phyloP scores from a whole-genome alignment of 2,888 invertebrate genomes.

The Drosophila anomelani region DNA sequence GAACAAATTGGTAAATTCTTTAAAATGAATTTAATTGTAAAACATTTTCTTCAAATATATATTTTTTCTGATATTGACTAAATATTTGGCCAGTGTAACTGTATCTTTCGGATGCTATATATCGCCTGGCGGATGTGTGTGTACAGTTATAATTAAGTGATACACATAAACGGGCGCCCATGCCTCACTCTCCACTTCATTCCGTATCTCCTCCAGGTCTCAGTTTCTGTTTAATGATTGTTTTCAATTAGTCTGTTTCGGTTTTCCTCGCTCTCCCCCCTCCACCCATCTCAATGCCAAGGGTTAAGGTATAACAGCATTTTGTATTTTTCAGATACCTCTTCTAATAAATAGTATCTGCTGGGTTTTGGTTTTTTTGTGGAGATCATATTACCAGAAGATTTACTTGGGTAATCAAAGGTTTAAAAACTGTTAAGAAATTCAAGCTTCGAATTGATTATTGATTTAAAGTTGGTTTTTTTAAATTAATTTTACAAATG shows the following conservation, averaged over 20 bases:
- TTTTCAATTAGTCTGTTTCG: constrained; percentile 72
- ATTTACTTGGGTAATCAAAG: constrained; percentile 3
- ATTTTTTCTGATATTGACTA: too few species aligned
- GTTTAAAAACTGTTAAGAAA: background rate
- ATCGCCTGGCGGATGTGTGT: constrained; percentile 47
- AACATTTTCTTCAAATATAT: too few species aligned
- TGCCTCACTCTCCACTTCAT: constrained; percentile 10
- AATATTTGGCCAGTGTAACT: background rate
- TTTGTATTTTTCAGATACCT: background rate
- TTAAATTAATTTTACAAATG: background rate
- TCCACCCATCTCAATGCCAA: background rate
- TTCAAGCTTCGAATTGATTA: background rate
- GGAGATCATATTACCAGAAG: constrained; percentile 7
- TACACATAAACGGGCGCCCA: constrained; percentile 62
- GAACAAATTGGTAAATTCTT: too few species aligned
- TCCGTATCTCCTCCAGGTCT: constrained; percentile 28
- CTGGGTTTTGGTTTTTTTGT: background rate
- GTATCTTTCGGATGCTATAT: constrained; percentile 21
- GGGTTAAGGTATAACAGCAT: constrained; percentile 10
- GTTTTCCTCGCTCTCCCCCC: constrained; percentile 11
- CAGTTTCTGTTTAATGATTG: constrained; percentile 63
- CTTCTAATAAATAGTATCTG: background rate
- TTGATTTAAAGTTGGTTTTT: background rate
- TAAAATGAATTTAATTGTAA: too few species aligned
- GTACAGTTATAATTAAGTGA: constrained; percentile 79